Percentiles rank a stretch among this genome's conserved stretches.
phyloP scores from a whole-genome alignment of 92 coral and sea anemone genomes.

The Galaxea fascicularis region DNA sequence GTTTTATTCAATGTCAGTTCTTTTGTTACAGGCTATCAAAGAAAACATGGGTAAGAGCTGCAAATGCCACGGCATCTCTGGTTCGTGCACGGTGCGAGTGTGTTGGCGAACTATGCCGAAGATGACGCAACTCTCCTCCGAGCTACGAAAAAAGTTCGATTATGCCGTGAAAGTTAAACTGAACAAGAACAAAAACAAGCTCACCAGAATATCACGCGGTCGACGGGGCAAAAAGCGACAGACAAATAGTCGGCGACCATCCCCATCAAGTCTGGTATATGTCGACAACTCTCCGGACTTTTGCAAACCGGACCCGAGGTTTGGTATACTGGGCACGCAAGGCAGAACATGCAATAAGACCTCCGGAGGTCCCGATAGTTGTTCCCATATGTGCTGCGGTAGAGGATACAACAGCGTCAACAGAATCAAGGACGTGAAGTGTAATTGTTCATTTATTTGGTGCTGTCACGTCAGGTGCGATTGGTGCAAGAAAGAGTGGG shows the following conservation, averaged over 20 bases:
- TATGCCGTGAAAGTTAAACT: conserved; percentile 70
- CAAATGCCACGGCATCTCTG: conserved; percentile 93
- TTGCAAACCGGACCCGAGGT: conserved; percentile 67
- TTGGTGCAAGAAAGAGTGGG: conserved; percentile 71
- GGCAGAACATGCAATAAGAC: conserved; percentile 80
- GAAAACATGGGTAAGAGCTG: conserved; percentile 84
- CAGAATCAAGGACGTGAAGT: conserved; percentile 64
- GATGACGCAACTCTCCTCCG: conserved; percentile 68
- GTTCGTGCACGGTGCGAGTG: conserved; percentile 76
- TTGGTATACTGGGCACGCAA: conserved; percentile 81
- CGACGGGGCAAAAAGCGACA: conserved; percentile 74
- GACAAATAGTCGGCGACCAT: conserved; percentile 59
- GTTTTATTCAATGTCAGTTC: not conserved
- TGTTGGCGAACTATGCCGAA: conserved; percentile 93
- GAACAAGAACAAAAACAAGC: conserved; percentile 74
- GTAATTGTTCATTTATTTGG: conserved; percentile 96
- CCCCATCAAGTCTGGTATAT: conserved; percentile 72
- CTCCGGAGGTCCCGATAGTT: conserved; percentile 71
- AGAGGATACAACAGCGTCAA: conserved; percentile 68
- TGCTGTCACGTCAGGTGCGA: conserved; percentile 89
- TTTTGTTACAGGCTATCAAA: conserved; percentile 75
- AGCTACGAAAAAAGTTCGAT: conserved; percentile 76
- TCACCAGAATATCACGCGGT: conserved; percentile 50
- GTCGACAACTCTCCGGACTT: conserved; percentile 77
- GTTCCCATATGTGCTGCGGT: conserved; percentile 89